Evolutionary conservation across 2,888 invertebrate species (phyloP), one percentile per base, ranked within the genome.

Genomic region (Trypoxylon attenuatum): DNA sequence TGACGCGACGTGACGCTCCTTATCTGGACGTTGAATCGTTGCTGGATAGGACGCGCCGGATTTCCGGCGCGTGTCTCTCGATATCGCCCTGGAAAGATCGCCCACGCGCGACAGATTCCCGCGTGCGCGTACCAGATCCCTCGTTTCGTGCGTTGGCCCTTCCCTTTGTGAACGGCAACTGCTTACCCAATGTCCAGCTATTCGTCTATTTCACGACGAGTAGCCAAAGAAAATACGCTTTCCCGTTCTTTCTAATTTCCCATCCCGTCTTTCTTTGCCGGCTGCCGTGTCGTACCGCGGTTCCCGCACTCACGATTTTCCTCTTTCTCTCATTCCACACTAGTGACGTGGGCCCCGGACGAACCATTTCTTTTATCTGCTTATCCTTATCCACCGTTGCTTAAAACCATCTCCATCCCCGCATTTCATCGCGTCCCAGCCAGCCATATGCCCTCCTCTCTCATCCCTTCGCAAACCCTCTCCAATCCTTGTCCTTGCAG

Each of bases 281-380:
- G 18, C 16, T 2, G 41, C 16, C 10, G 15, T 42, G 18, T n/a
- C n/a, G n/a, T n/a, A n/a, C n/a, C n/a, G n/a, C n/a, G n/a, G n/a
- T n/a, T n/a, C n/a, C n/a, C n/a, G n/a, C n/a, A n/a, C n/a, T n/a
- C n/a, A n/a, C n/a, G n/a, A n/a, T n/a, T n/a, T n/a, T n/a, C n/a
- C n/a, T n/a, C 13, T 33, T 8, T 33, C 33, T 6, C 33, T 33
- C n/a, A 33, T 10, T n/a, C n/a, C n/a, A n/a, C n/a, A 5, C 33
- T 13, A 13, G 49, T 59, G 47, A 47, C 49, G 50, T 49, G 45
- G 58, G 53, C 49, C 58, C 55, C 63, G 57, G 52, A 49, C 45
- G 67, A 76, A 60, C 67, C 68, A 65, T 75, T 75, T 71, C 73
- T 75, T 70, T 70, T 65, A 71, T 68, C 77, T 73, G 74, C 77